phyloP scores from a whole-genome alignment of 2,113 vertebrate species.

The Sphaerodactylus townsendi region DNA sequence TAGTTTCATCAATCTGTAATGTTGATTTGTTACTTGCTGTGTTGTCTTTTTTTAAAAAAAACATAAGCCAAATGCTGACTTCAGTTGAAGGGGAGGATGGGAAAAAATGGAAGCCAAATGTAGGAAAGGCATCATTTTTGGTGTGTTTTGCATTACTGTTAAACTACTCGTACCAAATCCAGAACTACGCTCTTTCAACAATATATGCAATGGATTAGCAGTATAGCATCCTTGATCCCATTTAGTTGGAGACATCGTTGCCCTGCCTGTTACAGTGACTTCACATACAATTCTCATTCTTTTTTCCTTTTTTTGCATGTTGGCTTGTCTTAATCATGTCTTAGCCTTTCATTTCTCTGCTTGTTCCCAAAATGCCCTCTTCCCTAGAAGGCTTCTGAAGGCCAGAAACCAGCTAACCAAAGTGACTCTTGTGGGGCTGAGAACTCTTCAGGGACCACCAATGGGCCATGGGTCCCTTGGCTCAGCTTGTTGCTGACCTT shows the following conservation, averaged over 20 bases:
- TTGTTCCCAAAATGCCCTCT: too few relatives aligned
- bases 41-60: slow-evolving; percentile 62
- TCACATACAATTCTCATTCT: not conserved
- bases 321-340: too few relatives aligned
- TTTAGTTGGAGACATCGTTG: slow-evolving; percentile 18
- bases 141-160: slow-evolving; percentile 36
- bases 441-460: too few relatives aligned
- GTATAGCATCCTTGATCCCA: slow-evolving; percentile 31
- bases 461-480: too few relatives aligned
- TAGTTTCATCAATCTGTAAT: slow-evolving; percentile 39
- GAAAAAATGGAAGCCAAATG: slow-evolving; percentile 46
- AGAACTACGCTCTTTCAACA: slow-evolving; percentile 39
- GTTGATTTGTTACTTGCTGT: slow-evolving; percentile 39
- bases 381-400: too few relatives aligned
- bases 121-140: slow-evolving; percentile 23
- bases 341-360: too few relatives aligned
- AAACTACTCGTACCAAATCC: slow-evolving; percentile 35
- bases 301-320: not conserved
- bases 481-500: too few relatives aligned
- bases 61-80: slow-evolving; percentile 57
- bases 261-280: not conserved
- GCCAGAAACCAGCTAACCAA: too few relatives aligned
- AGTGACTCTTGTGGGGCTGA: too few relatives aligned
- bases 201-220: not conserved
- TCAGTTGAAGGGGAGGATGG: slow-evolving; percentile 43